These are phyloP conservation scores for Scaptomyza cyrtandrae DNA, from an alignment of 2,888 invertebrate species.

Conservation along the genomic window DNA sequence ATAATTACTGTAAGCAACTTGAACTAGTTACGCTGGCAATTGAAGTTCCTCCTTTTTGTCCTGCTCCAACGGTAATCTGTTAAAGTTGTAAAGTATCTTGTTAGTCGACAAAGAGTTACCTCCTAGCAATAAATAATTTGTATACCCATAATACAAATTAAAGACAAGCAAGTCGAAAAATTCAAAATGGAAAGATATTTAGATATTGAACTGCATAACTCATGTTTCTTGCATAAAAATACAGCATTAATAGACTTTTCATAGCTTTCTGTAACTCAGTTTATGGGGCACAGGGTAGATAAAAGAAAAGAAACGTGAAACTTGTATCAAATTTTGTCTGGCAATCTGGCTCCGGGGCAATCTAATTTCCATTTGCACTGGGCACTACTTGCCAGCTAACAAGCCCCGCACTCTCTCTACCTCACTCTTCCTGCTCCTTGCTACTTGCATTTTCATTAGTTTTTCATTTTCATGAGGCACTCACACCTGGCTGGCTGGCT, in stretches of 20 bases:
- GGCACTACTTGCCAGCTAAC: constrained; percentile 7
- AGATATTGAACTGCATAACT: too few species aligned
- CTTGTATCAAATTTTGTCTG: constrained; percentile 74
- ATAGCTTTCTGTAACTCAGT: too few species aligned
- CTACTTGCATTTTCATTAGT: constrained; percentile 70
- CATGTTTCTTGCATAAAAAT: too few species aligned
- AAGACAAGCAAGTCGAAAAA: too few species aligned
- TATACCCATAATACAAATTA: too few species aligned
- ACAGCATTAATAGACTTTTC: too few species aligned
- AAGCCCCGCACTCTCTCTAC: constrained; percentile 1
- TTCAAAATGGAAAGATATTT: too few species aligned
- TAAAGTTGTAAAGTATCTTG: constrained; percentile 2
- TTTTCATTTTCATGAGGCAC: constrained; percentile 54
- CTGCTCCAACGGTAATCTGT: constrained; percentile 29
- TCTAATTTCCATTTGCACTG: constrained; percentile 76
- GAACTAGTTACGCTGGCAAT: constrained; percentile 71
- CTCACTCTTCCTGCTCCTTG: not conserved
- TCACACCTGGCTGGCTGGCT: constrained; percentile 53
- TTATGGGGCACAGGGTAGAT: constrained; percentile 17
- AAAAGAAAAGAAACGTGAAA: constrained; percentile 30
- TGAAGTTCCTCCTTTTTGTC: constrained; percentile 47
- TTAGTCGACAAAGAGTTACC: constrained; percentile 1
- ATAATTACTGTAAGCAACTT: constrained; percentile 79
- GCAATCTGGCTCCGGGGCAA: constrained; percentile 59
- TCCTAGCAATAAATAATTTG: too few species aligned